phyloP scores from a whole-genome alignment of 2,797 vertebrate genomes.

The Monodelphis domestica region DNA sequence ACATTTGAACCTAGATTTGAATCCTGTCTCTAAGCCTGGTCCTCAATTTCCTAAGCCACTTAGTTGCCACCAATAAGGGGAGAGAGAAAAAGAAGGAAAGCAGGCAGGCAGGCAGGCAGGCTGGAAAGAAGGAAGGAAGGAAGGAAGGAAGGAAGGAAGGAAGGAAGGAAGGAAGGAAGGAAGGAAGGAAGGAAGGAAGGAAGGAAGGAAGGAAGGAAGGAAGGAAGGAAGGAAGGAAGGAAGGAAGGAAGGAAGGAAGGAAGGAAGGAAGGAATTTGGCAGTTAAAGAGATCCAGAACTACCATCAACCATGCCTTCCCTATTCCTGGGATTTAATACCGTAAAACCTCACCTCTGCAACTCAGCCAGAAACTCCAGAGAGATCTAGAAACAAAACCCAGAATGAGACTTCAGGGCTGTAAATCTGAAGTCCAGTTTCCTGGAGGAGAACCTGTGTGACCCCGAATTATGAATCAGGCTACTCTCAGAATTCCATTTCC shows the following conservation, averaged over 20 bases:
- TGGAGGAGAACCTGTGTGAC: background rate
- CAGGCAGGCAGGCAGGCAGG: too few relatives aligned
- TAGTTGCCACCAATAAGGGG: too few relatives aligned
- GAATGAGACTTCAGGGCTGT: background rate
- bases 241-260: background rate
- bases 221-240: background rate
- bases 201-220: slow-evolving; percentile 4
- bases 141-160: background rate
- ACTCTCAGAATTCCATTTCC: background rate
- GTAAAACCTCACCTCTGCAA: background rate
- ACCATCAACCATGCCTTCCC: background rate
- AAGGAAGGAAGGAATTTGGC: background rate
- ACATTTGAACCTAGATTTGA: background rate
- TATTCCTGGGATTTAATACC: background rate
- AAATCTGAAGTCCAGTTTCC: background rate
- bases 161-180: too few relatives aligned
- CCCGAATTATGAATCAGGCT: background rate
- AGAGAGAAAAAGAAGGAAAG: too few relatives aligned
- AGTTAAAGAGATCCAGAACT: too few relatives aligned
- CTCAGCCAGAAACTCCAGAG: background rate
- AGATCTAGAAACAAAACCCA: background rate
- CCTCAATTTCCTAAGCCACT: too few relatives aligned
- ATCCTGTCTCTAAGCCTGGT: background rate
- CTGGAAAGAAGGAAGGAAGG: background rate
- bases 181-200: background rate